Evolutionary conservation across 2,888 invertebrate species (phyloP).

Genomic region (Pharmacophagus antenor): DNA sequence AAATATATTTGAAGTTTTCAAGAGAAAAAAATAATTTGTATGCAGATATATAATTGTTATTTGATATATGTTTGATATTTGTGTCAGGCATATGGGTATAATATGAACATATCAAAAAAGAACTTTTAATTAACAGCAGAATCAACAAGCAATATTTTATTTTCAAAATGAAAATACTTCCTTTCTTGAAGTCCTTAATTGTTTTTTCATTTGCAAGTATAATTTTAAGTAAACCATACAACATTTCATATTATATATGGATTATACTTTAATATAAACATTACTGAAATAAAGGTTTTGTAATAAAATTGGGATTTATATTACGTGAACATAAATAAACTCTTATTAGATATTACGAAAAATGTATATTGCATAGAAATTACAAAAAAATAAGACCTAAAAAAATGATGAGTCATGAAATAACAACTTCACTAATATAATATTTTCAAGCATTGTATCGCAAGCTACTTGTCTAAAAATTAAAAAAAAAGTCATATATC

Average conservation of each 20-base stretch:
- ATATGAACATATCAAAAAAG: background rate
- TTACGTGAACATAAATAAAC: background rate
- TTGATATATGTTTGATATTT: no score
- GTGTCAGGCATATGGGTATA: no score
- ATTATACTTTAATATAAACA: background rate
- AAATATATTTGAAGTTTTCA: background rate
- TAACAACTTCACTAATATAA: background rate
- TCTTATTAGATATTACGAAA: background rate
- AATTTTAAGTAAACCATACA: background rate
- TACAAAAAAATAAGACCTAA: no score
- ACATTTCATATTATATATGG: background rate
- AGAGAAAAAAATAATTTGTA: no score
- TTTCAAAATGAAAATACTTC: background rate
- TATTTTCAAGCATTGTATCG: background rate
- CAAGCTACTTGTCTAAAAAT: background rate
- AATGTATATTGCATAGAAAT: background rate
- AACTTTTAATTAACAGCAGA: background rate
- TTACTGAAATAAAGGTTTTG: background rate
- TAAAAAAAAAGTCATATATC: background rate
- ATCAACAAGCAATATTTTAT: background rate
- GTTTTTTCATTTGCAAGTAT: background rate
- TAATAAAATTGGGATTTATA: background rate
- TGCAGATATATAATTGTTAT: background rate
- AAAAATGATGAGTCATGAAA: no score
- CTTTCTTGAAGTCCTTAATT: slow-evolving; percentile 27